Percentiles rank a stretch among this genome's conserved stretches.
Conservation (phyloP, 2,888 invertebrate species). For the Nemotelus nigrinus region DNA sequence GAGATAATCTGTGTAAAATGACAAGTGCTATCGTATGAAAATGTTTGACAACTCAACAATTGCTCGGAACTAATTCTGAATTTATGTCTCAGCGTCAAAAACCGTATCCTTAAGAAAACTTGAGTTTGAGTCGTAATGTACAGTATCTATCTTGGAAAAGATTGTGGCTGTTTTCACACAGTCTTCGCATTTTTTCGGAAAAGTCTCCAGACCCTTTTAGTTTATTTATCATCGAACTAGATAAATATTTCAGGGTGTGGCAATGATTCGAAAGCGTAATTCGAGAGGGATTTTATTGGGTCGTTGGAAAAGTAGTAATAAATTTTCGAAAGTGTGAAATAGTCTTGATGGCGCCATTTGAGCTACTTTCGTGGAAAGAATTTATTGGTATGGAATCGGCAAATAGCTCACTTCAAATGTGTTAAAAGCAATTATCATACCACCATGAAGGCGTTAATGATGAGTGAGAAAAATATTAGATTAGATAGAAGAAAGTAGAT, state of each 20-base stretch:
- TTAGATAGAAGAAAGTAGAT: too few species aligned
- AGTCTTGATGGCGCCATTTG: slow-evolving; percentile 34
- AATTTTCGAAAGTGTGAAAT: slow-evolving; percentile 38
- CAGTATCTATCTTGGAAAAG: too few species aligned
- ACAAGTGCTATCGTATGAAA: neutral
- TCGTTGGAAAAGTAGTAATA: slow-evolving; percentile 29
- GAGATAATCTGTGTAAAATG: neutral
- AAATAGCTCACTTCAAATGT: slow-evolving; percentile 15
- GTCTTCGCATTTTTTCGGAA: slow-evolving; percentile 18
- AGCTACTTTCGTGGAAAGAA: slow-evolving; percentile 15
- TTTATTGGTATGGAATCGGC: slow-evolving; percentile 40
- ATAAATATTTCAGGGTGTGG: slow-evolving; percentile 40
- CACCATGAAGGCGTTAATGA: slow-evolving; percentile 39
- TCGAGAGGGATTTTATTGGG: slow-evolving; percentile 46
- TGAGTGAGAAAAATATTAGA: neutral
- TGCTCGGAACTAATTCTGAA: too few species aligned
- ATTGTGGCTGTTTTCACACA: slow-evolving; percentile 16
- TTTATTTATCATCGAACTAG: slow-evolving; percentile 11
- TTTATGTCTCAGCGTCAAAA: too few species aligned
- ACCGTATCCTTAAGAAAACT: slow-evolving; percentile 11
- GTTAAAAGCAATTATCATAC: slow-evolving; percentile 35
- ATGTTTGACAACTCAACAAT: too few species aligned
- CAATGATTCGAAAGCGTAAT: slow-evolving; percentile 48
- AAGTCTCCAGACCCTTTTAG: neutral
- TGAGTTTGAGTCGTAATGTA: neutral